phyloP scores from a whole-genome alignment of 2,113 vertebrate species.

The Pygoscelis antarcticus region DNA sequence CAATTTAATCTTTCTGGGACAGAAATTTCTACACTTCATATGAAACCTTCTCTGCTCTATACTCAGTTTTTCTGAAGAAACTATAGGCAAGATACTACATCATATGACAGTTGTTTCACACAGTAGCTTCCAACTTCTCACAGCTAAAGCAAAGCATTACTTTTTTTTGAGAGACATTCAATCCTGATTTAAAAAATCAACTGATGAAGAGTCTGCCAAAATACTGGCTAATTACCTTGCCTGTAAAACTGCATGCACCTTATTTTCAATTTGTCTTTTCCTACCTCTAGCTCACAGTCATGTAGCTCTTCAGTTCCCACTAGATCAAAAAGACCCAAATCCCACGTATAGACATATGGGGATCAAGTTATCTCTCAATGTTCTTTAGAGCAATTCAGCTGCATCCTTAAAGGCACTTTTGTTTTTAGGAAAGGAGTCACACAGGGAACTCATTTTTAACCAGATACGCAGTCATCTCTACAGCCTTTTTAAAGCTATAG shows the following conservation, averaged over 20 bases:
- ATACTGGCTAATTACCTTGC: background rate
- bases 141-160: background rate
- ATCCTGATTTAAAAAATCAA: background rate
- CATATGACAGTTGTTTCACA: background rate
- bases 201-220: background rate
- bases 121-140: background rate
- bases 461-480: background rate
- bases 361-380: background rate
- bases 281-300: background rate
- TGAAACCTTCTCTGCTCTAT: background rate
- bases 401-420: background rate
- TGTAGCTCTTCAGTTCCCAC: background rate
- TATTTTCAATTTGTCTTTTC: background rate
- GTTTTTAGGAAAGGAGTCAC: background rate
- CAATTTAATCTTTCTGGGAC: background rate
- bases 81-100: background rate
- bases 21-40: background rate
- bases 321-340: background rate
- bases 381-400: background rate
- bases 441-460: background rate
- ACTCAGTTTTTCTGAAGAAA: background rate
- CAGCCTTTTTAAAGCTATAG: background rate
- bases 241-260: background rate
- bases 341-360: fast-evolving
- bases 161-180: background rate